Evolutionary conservation across 2,113 vertebrate species (phyloP).

Genomic region (Cygnus buccinator): DNA sequence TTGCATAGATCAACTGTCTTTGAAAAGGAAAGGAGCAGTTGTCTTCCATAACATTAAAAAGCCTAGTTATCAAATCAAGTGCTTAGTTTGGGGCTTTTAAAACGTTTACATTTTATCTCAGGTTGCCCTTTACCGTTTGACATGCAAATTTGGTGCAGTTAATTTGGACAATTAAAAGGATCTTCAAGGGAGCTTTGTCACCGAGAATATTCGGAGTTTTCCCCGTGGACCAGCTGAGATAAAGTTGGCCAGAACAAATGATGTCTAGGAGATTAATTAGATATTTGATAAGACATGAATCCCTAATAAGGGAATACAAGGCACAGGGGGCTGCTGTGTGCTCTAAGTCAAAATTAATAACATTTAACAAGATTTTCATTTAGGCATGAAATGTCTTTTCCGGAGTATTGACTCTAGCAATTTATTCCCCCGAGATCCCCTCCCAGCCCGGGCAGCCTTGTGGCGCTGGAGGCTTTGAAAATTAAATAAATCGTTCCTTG

Average conservation of each 20-base stretch:
- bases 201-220: slow-evolving; percentile 88
- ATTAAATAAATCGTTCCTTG: slow-evolving; percentile 52
- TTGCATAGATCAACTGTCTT: slow-evolving; percentile 94
- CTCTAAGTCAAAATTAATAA: slow-evolving; percentile 99
- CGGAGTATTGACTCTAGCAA: slow-evolving; percentile 93
- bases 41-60: slow-evolving; percentile 90
- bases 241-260: slow-evolving; percentile 98
- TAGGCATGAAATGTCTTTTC: slow-evolving; percentile 98
- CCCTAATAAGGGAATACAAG: slow-evolving; percentile 99
- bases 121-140: slow-evolving; percentile 93
- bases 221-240: slow-evolving; percentile 92
- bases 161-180: slow-evolving; percentile 99
- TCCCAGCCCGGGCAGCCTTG: slow-evolving; percentile 64
- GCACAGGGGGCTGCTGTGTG: slow-evolving; percentile 95
- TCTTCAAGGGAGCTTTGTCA: slow-evolving; percentile 97
- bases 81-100: slow-evolving; percentile 89
- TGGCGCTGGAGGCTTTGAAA: slow-evolving; percentile 42
- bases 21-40: slow-evolving; percentile 90
- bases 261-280: slow-evolving; percentile 99
- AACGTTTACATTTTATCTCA: slow-evolving; percentile 89
- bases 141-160: slow-evolving; percentile 99
- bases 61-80: slow-evolving; percentile 91
- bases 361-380: slow-evolving; percentile 99
- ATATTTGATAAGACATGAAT: slow-evolving; percentile 99
- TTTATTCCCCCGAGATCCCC: slow-evolving; percentile 86